phyloP scores from a whole-genome alignment of 2,113 vertebrate species.

The Petrocephalus zakoni region DNA sequence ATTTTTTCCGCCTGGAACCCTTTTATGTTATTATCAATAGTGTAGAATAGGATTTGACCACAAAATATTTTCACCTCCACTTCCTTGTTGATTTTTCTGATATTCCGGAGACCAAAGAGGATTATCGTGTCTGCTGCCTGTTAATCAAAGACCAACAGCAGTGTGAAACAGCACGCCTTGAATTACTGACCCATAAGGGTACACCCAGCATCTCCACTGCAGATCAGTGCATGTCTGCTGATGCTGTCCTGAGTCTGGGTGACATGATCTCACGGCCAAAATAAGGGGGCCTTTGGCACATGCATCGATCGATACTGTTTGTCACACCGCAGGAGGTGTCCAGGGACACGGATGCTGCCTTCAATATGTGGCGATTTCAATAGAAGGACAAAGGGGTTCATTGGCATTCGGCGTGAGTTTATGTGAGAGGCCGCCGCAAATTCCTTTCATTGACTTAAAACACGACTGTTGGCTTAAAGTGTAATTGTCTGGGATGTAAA shows the following conservation, averaged over 20 bases:
- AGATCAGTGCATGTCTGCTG: not conserved
- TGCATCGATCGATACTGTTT: not conserved
- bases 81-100: constrained; percentile 44
- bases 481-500: not conserved
- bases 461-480: not conserved
- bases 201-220: not conserved
- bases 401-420: not conserved
- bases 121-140: constrained; percentile 41
- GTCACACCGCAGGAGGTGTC: not conserved
- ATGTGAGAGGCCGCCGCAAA: not conserved
- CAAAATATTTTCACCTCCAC: constrained; percentile 25
- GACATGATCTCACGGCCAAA: not conserved
- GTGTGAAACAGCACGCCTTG: constrained; percentile 39
- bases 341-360: not conserved
- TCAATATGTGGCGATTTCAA: not conserved
- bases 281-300: not conserved
- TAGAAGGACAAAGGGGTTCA: not conserved
- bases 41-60: constrained; percentile 30
- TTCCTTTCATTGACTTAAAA: not conserved
- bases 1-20: not conserved
- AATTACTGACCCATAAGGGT: constrained; percentile 52
- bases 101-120: constrained; percentile 32
- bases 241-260: not conserved
- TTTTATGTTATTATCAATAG: not conserved
- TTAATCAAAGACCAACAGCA: constrained; percentile 54